Evolutionary conservation across 2,888 invertebrate genomes (phyloP).

Genomic region (Chrysopilus asiliformis): DNA sequence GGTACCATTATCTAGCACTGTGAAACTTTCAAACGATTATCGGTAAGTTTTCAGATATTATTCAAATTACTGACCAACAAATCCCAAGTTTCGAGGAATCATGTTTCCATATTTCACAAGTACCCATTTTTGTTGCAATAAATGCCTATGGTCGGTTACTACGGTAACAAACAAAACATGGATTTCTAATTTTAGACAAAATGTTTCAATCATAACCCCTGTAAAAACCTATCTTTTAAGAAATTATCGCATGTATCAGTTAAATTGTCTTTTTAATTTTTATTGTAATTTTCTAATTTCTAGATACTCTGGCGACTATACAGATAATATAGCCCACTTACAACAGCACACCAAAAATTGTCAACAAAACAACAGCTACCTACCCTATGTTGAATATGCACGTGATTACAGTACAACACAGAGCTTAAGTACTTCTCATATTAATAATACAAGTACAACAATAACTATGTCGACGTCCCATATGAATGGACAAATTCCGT

Average conservation of each 20-base stretch:
- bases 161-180: no score
- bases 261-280: no score
- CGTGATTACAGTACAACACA: conserved; percentile 57
- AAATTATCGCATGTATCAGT: no score
- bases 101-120: no score
- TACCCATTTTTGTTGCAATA: no score
- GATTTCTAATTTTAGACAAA: no score
- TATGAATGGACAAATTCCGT: conserved; percentile 17
- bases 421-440: conserved; percentile 21
- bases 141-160: no score
- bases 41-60: conserved; percentile 17
- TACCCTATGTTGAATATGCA: conserved; percentile 78
- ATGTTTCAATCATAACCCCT: no score
- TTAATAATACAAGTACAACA: conserved; percentile 10
- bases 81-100: no score
- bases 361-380: conserved; percentile 72
- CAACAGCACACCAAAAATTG: conserved; percentile 34
- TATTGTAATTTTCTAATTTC: no score
- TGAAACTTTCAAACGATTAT: conserved; percentile 56
- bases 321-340: conserved; percentile 25
- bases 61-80: no score
- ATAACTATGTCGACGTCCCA: conserved; percentile 10
- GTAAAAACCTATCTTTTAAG: no score
- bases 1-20: conserved; percentile 65
- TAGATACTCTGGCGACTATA: conserved; percentile 33